Percentiles rank a stretch among this genome's conserved stretches.
These are phyloP conservation scores for Tenthredo livida DNA, from an alignment of 2,888 invertebrate species.

Conservation along the genomic window DNA sequence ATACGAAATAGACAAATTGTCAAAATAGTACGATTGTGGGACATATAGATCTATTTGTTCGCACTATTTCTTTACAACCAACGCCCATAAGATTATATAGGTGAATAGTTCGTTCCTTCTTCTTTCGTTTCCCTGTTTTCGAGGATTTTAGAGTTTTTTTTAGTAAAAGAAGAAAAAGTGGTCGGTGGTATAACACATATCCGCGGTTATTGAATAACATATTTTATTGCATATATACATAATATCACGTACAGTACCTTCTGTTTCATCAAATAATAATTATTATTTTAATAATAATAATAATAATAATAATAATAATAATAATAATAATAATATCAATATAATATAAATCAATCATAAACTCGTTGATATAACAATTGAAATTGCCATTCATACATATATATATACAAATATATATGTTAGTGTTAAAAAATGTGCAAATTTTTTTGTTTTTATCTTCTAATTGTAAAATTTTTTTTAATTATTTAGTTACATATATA, in stretches of 20 bases:
- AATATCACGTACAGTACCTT: constrained; percentile 55
- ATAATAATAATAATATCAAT: constrained; percentile 44
- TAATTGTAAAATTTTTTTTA: not conserved
- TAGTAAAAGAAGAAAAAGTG: too few species aligned
- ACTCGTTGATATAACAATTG: constrained; percentile 48
- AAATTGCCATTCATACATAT: constrained; percentile 13
- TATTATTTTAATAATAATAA: constrained; percentile 5
- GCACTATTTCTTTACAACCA: too few species aligned
- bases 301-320: constrained; percentile 49
- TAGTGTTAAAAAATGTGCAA: not conserved
- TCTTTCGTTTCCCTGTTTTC: too few species aligned
- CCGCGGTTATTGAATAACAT: constrained; percentile 58
- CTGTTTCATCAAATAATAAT: constrained; percentile 27
- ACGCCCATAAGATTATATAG: too few species aligned
- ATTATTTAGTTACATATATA: too few species aligned
- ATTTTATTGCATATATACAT: constrained; percentile 65
- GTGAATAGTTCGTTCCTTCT: too few species aligned
- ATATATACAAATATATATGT: not conserved
- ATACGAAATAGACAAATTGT: too few species aligned
- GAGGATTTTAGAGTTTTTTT: too few species aligned
- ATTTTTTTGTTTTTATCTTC: not conserved
- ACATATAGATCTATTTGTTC: too few species aligned
- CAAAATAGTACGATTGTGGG: too few species aligned
- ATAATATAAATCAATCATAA: constrained; percentile 51
- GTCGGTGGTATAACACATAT: too few species aligned